phyloP scores from a whole-genome alignment of 1,140 invertebrate species.

The Drosophila pruinosa region DNA sequence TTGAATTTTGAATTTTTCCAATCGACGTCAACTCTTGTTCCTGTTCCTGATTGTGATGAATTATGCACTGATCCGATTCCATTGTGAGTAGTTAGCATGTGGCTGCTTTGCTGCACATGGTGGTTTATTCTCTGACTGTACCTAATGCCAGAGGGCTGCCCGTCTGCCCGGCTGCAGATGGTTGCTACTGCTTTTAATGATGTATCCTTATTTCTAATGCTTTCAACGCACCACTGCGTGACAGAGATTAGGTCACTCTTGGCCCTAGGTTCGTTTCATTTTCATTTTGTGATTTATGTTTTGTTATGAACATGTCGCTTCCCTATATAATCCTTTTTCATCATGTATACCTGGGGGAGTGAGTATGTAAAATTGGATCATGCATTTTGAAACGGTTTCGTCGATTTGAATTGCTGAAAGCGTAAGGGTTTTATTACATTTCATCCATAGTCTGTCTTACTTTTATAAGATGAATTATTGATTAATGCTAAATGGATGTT shows the following conservation, averaged over 20 bases:
- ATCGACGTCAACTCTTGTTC: conserved; percentile 63
- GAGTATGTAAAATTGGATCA: neutral
- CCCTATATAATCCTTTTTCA: conserved; percentile 2
- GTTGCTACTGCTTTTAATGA: conserved; percentile 65
- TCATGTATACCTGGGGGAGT: neutral
- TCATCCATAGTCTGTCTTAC: too few relatives aligned
- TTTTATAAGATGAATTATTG: neutral
- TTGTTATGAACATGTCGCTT: conserved; percentile 5
- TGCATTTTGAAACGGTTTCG: conserved; percentile 5
- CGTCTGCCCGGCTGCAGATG: conserved; percentile 32
- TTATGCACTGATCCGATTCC: conserved; percentile 58
- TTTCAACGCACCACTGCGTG: conserved; percentile 53
- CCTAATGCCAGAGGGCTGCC: neutral
- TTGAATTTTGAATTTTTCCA: conserved; percentile 41
- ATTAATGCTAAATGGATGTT: neutral
- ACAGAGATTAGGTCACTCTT: conserved; percentile 49
- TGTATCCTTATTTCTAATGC: conserved; percentile 71
- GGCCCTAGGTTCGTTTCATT: conserved; percentile 1
- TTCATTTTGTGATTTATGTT: conserved; percentile 29
- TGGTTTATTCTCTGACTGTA: conserved; percentile 5
- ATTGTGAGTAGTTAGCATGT: conserved; percentile 26
- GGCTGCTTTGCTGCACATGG: conserved; percentile 16
- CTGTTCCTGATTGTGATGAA: conserved; percentile 78
- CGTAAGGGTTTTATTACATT: neutral
- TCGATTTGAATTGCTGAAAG: neutral